Evolutionary conservation across 2,797 vertebrate genomes (phyloP).

Genomic region (Ctenopoma multispine): DNA sequence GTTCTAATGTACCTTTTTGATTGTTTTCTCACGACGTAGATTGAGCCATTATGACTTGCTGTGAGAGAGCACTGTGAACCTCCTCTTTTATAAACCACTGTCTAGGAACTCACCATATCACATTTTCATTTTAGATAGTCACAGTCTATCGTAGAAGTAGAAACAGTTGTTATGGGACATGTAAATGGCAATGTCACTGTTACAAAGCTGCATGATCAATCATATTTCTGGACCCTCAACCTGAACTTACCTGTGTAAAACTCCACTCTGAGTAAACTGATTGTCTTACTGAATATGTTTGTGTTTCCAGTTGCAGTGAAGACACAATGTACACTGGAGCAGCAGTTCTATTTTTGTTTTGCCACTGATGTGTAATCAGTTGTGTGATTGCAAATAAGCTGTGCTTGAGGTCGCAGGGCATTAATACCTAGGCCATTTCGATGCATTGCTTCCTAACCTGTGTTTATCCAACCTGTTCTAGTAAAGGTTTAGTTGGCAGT

Average conservation of each 20-base stretch:
- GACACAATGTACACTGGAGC: constrained; percentile 45
- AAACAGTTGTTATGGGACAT: constrained; percentile 23
- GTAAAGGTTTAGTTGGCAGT: neutral
- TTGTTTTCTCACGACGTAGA: constrained; percentile 36
- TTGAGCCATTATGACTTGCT: constrained; percentile 50
- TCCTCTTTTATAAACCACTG: constrained; percentile 55
- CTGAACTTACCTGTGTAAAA: constrained; percentile 42
- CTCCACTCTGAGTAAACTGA: constrained; percentile 19
- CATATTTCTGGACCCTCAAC: constrained; percentile 18
- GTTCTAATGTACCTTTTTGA: constrained; percentile 25
- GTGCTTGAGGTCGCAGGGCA: constrained; percentile 46
- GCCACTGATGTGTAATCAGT: constrained; percentile 32
- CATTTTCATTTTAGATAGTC: constrained; percentile 6
- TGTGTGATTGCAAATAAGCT: constrained; percentile 29
- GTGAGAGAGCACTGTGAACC: constrained; percentile 68
- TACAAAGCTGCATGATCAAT: constrained; percentile 42
- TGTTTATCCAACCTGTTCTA: constrained; percentile 30
- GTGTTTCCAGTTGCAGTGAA: constrained; percentile 55
- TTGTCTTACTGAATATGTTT: constrained; percentile 24
- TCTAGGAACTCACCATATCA: constrained; percentile 27
- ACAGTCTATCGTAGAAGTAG: constrained; percentile 13
- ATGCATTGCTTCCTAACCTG: constrained; percentile 25
- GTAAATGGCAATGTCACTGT: constrained; percentile 27
- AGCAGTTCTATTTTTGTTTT: constrained; percentile 14
- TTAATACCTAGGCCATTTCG: constrained; percentile 44